Percentiles rank a stretch among this genome's conserved stretches.
Evolutionary conservation across 2,888 invertebrate genomes (phyloP).

Genomic region (Iselma pallidipennis): DNA sequence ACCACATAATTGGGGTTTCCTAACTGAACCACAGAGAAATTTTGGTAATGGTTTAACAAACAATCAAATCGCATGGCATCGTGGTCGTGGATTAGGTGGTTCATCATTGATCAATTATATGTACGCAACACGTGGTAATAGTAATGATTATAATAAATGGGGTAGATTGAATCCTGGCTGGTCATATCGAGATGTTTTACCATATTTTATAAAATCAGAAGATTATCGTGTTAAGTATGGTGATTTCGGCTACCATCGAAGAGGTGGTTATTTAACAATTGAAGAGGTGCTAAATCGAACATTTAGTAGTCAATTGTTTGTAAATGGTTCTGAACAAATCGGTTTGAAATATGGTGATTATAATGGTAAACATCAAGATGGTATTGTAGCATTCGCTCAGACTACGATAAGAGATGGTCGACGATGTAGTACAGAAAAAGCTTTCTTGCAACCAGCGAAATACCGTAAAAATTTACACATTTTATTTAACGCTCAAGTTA

Average conservation of each 20-base stretch:
- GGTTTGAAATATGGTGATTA: slow-evolving; percentile 72
- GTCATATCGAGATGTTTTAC: slow-evolving; percentile 19
- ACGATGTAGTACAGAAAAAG: slow-evolving; percentile 68
- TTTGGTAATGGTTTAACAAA: neutral
- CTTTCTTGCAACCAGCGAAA: slow-evolving; percentile 65
- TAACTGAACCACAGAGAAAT: slow-evolving; percentile 54
- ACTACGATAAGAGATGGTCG: slow-evolving; percentile 63
- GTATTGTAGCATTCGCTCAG: slow-evolving; percentile 66
- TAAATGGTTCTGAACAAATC: slow-evolving; percentile 65
- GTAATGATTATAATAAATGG: slow-evolving; percentile 65
- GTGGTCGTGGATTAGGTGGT: slow-evolving; percentile 65
- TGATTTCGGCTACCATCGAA: too few relatives aligned
- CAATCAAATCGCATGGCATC: neutral
- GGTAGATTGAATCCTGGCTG: slow-evolving; percentile 14
- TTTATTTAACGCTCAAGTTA: slow-evolving; percentile 64
- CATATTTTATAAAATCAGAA: too few relatives aligned
- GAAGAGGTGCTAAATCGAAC: slow-evolving; percentile 48
- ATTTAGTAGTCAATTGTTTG: slow-evolving; percentile 58
- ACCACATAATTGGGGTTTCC: slow-evolving; percentile 61
- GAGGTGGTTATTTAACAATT: slow-evolving; percentile 48
- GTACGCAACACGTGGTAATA: too few relatives aligned
- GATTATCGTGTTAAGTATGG: too few relatives aligned
- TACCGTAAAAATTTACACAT: slow-evolving; percentile 69
- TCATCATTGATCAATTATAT: slow-evolving; percentile 78
- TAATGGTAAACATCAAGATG: slow-evolving; percentile 65